These are phyloP conservation scores for Drosophila acutilabella DNA, from an alignment of 2,888 invertebrate genomes.

Conservation along the genomic window DNA sequence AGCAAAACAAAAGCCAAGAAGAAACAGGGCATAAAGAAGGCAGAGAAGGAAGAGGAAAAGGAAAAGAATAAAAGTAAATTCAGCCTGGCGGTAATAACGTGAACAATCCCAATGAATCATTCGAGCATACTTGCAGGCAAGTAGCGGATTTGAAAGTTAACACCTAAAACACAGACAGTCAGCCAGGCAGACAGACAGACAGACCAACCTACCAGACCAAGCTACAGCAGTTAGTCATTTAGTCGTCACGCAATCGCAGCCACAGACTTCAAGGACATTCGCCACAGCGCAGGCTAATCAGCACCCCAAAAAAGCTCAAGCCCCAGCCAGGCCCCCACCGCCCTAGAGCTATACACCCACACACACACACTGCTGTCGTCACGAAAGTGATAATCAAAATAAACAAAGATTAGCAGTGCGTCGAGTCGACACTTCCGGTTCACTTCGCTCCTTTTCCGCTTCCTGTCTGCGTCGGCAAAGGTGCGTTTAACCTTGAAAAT, in stretches of 20 bases:
- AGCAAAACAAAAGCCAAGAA: background rate
- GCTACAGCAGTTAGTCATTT: slow-evolving; percentile 37
- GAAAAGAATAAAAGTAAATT: slow-evolving; percentile 48
- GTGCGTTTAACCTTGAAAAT: slow-evolving; percentile 64
- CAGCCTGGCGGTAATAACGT: slow-evolving; percentile 20
- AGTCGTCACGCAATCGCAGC: slow-evolving; percentile 45
- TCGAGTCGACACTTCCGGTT: slow-evolving; percentile 14
- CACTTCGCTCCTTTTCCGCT: background rate
- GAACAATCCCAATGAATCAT: slow-evolving; percentile 53
- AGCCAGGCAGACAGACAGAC: slow-evolving; percentile 7
- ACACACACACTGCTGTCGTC: slow-evolving; percentile 11
- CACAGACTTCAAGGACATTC: slow-evolving; percentile 66
- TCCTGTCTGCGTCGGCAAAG: slow-evolving; percentile 23
- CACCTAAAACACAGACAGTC: slow-evolving; percentile 16
- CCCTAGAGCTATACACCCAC: background rate
- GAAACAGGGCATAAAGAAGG: background rate
- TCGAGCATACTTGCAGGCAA: slow-evolving; percentile 4
- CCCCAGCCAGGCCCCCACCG: background rate
- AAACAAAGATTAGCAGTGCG: slow-evolving; percentile 70
- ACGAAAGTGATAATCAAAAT: slow-evolving; percentile 79
- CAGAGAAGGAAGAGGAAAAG: background rate
- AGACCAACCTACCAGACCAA: background rate
- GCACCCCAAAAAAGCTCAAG: background rate
- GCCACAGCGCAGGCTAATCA: slow-evolving; percentile 52
- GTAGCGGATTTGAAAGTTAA: slow-evolving; percentile 16